Evolutionary conservation across 2,797 vertebrate genomes (phyloP), one percentile per base, ranked within the genome.

Genomic region (Octomys mimax): DNA sequence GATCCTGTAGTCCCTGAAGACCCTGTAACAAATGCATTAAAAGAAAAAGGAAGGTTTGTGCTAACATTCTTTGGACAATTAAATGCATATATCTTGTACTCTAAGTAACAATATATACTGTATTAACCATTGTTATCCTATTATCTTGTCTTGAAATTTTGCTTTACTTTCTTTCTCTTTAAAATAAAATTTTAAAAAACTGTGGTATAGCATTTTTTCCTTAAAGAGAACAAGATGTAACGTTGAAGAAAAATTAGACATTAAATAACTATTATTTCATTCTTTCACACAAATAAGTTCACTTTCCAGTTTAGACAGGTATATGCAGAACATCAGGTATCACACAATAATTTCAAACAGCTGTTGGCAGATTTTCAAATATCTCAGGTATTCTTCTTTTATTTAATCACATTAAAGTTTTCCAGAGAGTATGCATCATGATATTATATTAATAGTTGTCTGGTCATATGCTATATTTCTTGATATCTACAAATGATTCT

Each of bases 301-400:
- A 89, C 73, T 87, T 77, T 96, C 84, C 91, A 70, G 46, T 92
- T 77, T 93, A 75, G 94, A 94, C 81, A 94, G 91, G 87, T 91
- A 95, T 52, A 57, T 52, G 39, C 7, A 91, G 64, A 95, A 71
- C 77, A 86, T 94, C 91, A 97, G 96, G 52, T 64, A 89, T 54
- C 89, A 57, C 84, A 81, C 19, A 61, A 79, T 96, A 92, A 98
- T 95, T 64, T 94, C 78, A 42, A 97, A 95, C 94, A 95, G 94
- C 94, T 93, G 87, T 81, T 96, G 97, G 97, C 87, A 91, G 84
- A 84, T 84, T 93, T 85, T 97, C 96, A 97, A 96, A 90, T 95
- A 95, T 16, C 59, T 79, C 73, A 28, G 31, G n/a, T 52, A 95
- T 96, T 79, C 92, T 95, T 33, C 95, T 95, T 75, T 89, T 97